Conservation (phyloP, 2,888 invertebrate species). For the Mesorhabditis belari region DNA sequence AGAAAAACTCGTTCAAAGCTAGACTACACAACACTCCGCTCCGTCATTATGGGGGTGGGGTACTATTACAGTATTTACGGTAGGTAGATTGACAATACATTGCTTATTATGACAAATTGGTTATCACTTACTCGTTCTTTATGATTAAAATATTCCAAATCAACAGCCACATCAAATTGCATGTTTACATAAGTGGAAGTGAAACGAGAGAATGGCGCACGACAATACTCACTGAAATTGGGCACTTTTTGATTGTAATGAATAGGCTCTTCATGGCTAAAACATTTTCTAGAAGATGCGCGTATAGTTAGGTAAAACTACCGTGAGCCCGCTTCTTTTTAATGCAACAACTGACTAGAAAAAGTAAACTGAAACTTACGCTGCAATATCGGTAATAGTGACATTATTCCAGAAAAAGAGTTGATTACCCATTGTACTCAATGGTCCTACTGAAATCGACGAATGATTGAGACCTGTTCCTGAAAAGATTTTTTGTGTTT, state of each 20-base stretch:
- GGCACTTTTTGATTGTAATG: not conserved
- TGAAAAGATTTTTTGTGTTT: not conserved
- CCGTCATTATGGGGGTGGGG: no score
- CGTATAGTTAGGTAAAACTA: no score
- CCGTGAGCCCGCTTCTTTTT: not conserved
- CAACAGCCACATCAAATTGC: constrained; percentile 44
- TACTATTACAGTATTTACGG: no score
- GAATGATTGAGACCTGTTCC: constrained; percentile 26
- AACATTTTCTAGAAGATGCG: no score
- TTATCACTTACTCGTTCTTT: constrained; percentile 19
- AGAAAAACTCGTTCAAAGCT: no score
- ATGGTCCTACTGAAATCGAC: constrained; percentile 15
- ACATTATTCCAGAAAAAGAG: constrained; percentile 44
- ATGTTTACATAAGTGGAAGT: constrained; percentile 45
- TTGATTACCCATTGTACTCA: constrained; percentile 13
- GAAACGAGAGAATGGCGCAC: constrained; percentile 26
- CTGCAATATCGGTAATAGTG: constrained; percentile 10
- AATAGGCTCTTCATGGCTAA: no score
- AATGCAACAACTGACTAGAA: not conserved
- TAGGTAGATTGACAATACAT: not conserved
- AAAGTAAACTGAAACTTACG: constrained; percentile 12
- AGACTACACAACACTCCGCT: no score
- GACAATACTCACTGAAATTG: constrained; percentile 41
- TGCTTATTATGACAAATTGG: not conserved
- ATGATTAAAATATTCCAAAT: constrained; percentile 39